phyloP scores from a whole-genome alignment of 2,113 vertebrate species.

The Oreochromis niloticus region DNA sequence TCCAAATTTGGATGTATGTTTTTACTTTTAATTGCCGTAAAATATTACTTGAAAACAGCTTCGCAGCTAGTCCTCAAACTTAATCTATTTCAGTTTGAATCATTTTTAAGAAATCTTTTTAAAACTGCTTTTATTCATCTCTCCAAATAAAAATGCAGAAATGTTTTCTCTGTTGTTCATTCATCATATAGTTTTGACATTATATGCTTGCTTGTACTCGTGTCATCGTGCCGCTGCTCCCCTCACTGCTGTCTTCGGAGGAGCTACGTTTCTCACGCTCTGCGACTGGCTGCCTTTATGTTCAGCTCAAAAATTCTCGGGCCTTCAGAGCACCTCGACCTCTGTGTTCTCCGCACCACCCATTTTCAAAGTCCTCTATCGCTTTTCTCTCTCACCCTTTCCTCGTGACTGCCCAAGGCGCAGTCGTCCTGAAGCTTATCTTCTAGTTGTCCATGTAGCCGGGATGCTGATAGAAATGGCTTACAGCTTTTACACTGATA shows the following conservation, averaged over 20 bases:
- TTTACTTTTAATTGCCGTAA: not conserved
- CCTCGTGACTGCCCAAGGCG: conserved; percentile 38
- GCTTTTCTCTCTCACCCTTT: not conserved
- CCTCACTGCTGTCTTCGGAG: not conserved
- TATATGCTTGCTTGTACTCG: not conserved
- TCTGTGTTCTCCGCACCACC: conserved; percentile 5
- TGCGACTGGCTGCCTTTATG: conserved; percentile 15
- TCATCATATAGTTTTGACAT: not conserved
- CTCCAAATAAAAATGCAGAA: not conserved
- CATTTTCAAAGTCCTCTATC: conserved; percentile 5
- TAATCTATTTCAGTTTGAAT: not conserved
- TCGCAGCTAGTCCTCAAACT: not conserved
- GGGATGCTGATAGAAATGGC: conserved; percentile 34
- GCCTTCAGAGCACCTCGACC: conserved; percentile 27
- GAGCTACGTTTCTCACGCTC: not conserved
- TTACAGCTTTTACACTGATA: conserved; percentile 35
- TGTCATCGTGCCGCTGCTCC: not conserved
- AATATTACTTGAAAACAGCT: not conserved
- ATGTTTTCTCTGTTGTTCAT: not conserved
- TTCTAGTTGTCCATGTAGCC: conserved; percentile 26
- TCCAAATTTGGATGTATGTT: not conserved
- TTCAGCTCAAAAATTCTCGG: conserved; percentile 18
- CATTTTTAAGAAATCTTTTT: not conserved
- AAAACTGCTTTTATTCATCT: not conserved
- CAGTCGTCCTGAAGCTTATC: conserved; percentile 54